Evolutionary conservation across 2,113 vertebrate genomes (phyloP).

Genomic region (Gymnogyps californianus): DNA sequence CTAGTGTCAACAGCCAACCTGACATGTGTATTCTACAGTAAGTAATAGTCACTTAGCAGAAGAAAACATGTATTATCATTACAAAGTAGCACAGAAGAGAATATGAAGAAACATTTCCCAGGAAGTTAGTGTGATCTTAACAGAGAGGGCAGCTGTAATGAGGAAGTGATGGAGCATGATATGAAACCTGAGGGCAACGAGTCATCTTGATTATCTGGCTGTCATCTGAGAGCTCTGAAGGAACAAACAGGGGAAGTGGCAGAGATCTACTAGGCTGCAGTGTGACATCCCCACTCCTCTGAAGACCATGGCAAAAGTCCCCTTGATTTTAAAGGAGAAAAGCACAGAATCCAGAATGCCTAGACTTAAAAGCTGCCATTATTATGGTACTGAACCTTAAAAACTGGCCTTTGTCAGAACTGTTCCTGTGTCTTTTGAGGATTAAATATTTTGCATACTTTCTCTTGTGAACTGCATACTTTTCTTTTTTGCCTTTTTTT

Average conservation of each 20-base stretch:
- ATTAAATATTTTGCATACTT: not conserved
- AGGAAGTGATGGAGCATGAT: slow-evolving; percentile 48
- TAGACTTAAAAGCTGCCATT: not conserved
- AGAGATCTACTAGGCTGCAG: not conserved
- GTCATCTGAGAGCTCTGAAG: not conserved
- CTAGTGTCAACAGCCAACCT: slow-evolving; percentile 55
- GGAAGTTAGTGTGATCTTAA: slow-evolving; percentile 12
- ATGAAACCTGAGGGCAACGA: not conserved
- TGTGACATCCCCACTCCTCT: not conserved
- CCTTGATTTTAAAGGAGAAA: not conserved
- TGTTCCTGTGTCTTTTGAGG: not conserved
- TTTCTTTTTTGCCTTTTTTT: not conserved
- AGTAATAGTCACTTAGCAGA: slow-evolving; percentile 61
- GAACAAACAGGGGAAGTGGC: not conserved
- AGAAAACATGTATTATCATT: slow-evolving; percentile 31
- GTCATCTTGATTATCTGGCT: slow-evolving; percentile 32
- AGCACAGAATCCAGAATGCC: not conserved
- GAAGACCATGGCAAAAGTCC: not conserved
- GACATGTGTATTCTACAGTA: slow-evolving; percentile 68
- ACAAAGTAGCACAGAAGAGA: not conserved
- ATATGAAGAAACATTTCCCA: slow-evolving; percentile 25
- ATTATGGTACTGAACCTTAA: not conserved
- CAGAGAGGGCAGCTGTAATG: slow-evolving; percentile 14
- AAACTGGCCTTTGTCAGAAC: not conserved
- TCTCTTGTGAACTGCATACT: not conserved